Base-by-base conservation (phyloP, 1,140 invertebrate species). In the Vanessa atalanta region DNA sequence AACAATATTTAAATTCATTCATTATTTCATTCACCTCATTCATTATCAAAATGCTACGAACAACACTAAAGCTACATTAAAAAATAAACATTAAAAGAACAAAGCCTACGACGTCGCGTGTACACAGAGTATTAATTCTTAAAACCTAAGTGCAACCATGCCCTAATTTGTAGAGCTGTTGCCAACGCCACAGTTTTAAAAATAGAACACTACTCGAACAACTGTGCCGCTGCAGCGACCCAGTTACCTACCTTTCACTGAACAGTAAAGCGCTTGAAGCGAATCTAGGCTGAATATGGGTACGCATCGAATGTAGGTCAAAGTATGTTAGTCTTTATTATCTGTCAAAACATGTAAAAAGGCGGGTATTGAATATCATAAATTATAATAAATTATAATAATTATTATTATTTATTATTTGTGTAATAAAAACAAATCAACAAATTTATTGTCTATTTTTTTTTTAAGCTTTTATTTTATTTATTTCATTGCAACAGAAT, bases 181-280 rank as follows among this genome's bases (percentile, higher is more conserved):
- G 78, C 83, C 78, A 80, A 80, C 75, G 81, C 50, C 79, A 75
- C 79, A 65, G 50, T 66, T 82, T 80, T 77, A 83, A 80, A 85
- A 81, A 85, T 84, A 85, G 83, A 81, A 74, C 81, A 78, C 73
- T 64, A 72, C 64, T 61, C 66, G 37, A 68, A 64, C 60, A 74
- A 81, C 64, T 73, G 76, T 79, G 73, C 77, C 69, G 83, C 78
- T 81, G 78, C 79, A 84, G 76, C 80, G 78, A 77, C 80, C 78
- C 73, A 80, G 73, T 74, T 76, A 57, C 65, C 68, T 61, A 60
- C 70, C 73, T 75, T 75, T 74, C 69, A 67, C 66, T 68, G 75
- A 51, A 60, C 53, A 61, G 69, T 63, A 37, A 60, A 70, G 71
- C 73, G 70, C 71, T 76, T 67, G 55, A 65, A 74, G 70, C 61